Percentiles rank a stretch among this genome's conserved stretches.
Conservation (phyloP, 2,888 invertebrate species). For the Strigamia maritima region DNA sequence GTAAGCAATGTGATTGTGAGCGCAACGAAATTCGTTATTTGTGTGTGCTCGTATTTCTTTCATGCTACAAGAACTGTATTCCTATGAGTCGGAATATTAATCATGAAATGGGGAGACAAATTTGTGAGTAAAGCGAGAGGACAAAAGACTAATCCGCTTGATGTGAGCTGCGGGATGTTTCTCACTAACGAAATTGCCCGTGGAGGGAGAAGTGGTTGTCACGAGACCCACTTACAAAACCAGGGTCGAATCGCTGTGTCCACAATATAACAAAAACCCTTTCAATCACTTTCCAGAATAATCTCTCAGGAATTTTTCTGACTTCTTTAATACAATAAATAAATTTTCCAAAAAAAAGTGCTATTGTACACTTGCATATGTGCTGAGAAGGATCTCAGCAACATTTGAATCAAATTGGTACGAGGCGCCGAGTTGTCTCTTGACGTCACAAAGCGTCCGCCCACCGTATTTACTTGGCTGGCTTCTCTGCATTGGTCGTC, state of each 20-base stretch:
- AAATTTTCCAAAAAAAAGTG: too few relatives aligned
- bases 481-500: not conserved
- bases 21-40: not conserved
- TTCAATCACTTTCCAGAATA: not conserved
- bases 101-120: slow-evolving; percentile 4
- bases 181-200: slow-evolving; percentile 4
- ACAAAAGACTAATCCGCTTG: slow-evolving; percentile 4
- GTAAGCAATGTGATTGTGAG: not conserved
- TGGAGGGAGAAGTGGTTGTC: not conserved
- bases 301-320: too few relatives aligned
- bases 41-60: not conserved
- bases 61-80: not conserved
- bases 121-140: not conserved
- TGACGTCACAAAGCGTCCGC: not conserved
- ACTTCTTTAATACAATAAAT: too few relatives aligned
- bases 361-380: too few relatives aligned
- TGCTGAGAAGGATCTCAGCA: not conserved
- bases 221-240: not conserved
- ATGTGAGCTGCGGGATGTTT: slow-evolving; percentile 4
- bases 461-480: not conserved
- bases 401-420: not conserved
- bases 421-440: not conserved
- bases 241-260: not conserved
- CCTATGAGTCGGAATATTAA: not conserved
- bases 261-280: not conserved